These are phyloP conservation scores for Silurus asotus DNA, from an alignment of 2,113 vertebrate species.

Conservation along the genomic window DNA sequence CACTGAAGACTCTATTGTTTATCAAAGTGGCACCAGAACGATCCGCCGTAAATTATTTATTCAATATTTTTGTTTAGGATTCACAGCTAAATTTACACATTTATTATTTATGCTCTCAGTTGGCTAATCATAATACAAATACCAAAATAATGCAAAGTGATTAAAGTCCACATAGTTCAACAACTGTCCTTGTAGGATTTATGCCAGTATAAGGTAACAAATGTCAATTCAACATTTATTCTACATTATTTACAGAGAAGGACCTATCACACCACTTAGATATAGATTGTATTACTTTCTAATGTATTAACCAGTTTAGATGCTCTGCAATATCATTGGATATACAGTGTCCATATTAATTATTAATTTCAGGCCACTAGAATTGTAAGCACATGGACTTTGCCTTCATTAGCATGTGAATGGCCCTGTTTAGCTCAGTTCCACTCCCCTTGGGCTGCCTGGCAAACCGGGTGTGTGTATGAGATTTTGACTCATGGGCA, in stretches of 20 bases:
- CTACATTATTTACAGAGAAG: background rate
- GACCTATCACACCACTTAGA: background rate
- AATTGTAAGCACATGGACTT: slow-evolving; percentile 2
- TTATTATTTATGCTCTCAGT: background rate
- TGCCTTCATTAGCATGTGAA: slow-evolving; percentile 44
- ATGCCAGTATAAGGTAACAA: background rate
- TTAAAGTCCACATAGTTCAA: background rate
- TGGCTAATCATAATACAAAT: background rate
- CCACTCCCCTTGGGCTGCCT: slow-evolving; percentile 8
- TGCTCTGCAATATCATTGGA: background rate
- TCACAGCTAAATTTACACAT: background rate
- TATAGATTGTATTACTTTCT: background rate
- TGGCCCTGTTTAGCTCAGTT: slow-evolving; percentile 31
- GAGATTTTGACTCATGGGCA: slow-evolving; percentile 35
- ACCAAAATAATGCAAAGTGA: background rate
- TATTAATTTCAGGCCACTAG: background rate
- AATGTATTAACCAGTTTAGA: background rate
- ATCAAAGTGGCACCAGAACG: background rate
- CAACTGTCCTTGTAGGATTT: background rate
- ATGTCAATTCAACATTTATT: background rate
- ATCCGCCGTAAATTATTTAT: background rate
- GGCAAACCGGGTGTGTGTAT: slow-evolving; percentile 7
- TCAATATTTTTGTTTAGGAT: background rate
- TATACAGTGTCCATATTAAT: background rate
- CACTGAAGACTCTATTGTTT: slow-evolving; percentile 30